phyloP scores from a whole-genome alignment of 1,140 invertebrate genomes.

The Oncopodura yosiiana region DNA sequence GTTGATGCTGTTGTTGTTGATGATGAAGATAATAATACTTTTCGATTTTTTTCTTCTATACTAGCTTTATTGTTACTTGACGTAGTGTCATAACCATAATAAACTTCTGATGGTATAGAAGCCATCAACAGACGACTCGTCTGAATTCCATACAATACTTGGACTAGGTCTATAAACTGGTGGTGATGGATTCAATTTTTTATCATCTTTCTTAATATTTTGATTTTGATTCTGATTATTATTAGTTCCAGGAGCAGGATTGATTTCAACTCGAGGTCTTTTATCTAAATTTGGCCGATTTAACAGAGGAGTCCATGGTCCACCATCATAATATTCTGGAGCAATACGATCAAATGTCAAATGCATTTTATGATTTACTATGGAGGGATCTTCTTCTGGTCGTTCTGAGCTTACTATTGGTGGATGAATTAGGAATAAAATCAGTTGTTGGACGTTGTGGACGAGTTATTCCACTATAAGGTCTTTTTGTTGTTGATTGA shows the following conservation, averaged over 20 bases:
- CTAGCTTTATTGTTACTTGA: too few relatives aligned
- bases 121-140: neutral
- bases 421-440: conserved; percentile 18
- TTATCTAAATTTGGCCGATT: conserved; percentile 33
- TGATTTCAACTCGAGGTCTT: conserved; percentile 26
- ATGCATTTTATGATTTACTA: conserved; percentile 13
- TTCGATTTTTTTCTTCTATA: too few relatives aligned
- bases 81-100: conserved; percentile 20
- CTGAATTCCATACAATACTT: conserved; percentile 19
- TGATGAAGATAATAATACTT: too few relatives aligned
- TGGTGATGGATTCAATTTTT: neutral
- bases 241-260: neutral
- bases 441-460: conserved; percentile 7
- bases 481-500: too few relatives aligned
- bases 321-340: conserved; percentile 31
- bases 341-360: conserved; percentile 25
- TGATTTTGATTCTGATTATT: neutral
- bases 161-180: neutral
- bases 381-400: conserved; percentile 1
- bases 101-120: conserved; percentile 3
- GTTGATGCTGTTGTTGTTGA: too few relatives aligned
- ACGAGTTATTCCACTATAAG: too few relatives aligned
- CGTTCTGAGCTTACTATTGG: conserved; percentile 20
- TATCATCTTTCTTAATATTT: too few relatives aligned
- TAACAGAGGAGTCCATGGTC: conserved; percentile 30